Percentiles rank a stretch among this genome's conserved stretches.
Evolutionary conservation across 2,797 vertebrate species (phyloP).

Genomic region (Etheostoma perlongum): DNA sequence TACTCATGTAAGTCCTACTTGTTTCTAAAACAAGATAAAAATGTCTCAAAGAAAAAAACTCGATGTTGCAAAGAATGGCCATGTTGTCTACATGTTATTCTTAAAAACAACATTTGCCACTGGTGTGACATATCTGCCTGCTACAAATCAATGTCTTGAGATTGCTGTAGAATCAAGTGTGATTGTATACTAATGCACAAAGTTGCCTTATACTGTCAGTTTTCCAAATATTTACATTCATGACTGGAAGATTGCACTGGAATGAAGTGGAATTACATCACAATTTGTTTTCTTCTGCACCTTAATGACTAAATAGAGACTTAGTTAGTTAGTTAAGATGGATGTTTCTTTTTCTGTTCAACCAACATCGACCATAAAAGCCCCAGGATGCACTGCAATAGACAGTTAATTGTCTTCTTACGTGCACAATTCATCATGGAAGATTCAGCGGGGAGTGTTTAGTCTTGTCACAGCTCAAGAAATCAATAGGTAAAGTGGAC

Average conservation of each 20-base stretch:
- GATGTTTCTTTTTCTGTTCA: background rate
- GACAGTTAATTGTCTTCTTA: conserved; percentile 13
- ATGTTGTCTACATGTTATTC: background rate
- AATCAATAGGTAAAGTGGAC: conserved; percentile 23
- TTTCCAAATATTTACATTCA: no score
- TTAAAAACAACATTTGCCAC: background rate
- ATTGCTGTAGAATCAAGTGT: background rate
- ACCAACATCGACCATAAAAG: background rate
- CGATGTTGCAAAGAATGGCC: background rate
- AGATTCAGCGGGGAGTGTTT: conserved; percentile 8
- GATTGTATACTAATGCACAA: background rate
- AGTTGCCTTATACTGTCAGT: no score
- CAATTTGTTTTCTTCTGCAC: background rate
- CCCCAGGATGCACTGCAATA: background rate
- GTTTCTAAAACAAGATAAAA: background rate
- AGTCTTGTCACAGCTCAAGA: conserved; percentile 28
- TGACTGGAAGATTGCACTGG: no score
- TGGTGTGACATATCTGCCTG: background rate
- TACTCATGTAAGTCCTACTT: no score
- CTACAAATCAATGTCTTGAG: background rate
- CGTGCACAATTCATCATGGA: conserved; percentile 13
- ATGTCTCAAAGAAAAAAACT: background rate
- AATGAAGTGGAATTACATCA: background rate
- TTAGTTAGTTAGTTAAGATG: background rate
- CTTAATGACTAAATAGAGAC: background rate